Evolutionary conservation across 2,888 invertebrate genomes (phyloP).

Genomic region (Sarcophaga rosellei): DNA sequence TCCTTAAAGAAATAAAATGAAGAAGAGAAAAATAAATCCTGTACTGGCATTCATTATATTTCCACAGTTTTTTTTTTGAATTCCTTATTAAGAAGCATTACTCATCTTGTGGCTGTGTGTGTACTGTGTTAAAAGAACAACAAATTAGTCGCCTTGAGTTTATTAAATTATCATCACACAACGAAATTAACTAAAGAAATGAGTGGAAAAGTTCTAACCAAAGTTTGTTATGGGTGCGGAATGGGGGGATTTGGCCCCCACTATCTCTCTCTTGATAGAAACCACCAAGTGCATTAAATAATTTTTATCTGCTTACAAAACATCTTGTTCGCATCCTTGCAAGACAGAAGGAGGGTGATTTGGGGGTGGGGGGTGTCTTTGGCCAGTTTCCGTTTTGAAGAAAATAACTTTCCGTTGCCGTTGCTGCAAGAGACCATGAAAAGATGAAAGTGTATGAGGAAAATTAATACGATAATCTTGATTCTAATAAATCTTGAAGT

Average conservation of each 20-base stretch:
- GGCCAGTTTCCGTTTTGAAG: background rate
- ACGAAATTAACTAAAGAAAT: constrained; percentile 74
- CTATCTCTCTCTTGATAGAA: background rate
- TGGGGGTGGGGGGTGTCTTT: background rate
- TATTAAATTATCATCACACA: constrained; percentile 76
- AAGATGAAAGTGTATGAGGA: constrained; percentile 50
- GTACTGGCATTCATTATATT: too few relatives aligned
- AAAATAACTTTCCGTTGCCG: background rate
- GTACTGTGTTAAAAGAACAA: constrained; percentile 38
- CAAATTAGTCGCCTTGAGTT: constrained; percentile 67
- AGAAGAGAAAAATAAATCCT: too few relatives aligned
- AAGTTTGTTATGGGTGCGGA: background rate
- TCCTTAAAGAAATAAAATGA: background rate
- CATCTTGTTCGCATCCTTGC: background rate
- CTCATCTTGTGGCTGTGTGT: background rate
- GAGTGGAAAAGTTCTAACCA: constrained; percentile 76
- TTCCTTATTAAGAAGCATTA: background rate
- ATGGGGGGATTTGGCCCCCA: too few relatives aligned
- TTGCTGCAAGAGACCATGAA: background rate
- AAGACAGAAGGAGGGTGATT: background rate
- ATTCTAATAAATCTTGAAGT: constrained; percentile 80
- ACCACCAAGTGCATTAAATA: background rate
- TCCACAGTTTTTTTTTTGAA: too few relatives aligned
- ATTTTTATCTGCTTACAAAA: background rate
- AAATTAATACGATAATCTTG: constrained; percentile 80